These are phyloP conservation scores for Paradoxurus hermaphroditus DNA, from an alignment of 2,113 vertebrate species.

Conservation along the genomic window DNA sequence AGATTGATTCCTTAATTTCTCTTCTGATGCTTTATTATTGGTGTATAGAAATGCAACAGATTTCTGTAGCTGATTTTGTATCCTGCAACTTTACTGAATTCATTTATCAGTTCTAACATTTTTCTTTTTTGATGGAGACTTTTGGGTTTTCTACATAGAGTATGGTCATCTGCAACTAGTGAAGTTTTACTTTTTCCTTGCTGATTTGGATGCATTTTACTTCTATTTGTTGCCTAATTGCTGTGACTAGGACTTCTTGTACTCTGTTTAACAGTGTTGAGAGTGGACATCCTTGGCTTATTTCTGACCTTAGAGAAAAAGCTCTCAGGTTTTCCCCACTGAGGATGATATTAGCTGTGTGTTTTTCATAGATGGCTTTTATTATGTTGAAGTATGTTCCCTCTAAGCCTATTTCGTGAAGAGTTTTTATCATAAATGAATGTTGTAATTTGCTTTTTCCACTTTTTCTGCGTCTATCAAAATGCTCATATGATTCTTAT, in stretches of 20 bases:
- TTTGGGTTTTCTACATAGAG: background rate
- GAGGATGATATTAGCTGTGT: background rate
- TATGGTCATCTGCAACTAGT: background rate
- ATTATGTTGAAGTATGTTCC: background rate
- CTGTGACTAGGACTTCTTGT: background rate
- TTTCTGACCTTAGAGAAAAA: background rate
- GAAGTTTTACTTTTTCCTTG: background rate
- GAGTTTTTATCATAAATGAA: background rate
- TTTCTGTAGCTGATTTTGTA: background rate
- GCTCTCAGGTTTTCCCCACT: background rate
- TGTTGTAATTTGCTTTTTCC: background rate
- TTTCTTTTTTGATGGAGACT: background rate
- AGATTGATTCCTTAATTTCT: background rate
- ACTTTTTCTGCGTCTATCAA: background rate
- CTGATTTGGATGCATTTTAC: background rate
- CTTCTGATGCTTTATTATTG: background rate
- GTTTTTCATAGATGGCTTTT: background rate
- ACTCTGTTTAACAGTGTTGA: background rate
- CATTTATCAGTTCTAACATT: background rate
- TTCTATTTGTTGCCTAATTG: background rate
- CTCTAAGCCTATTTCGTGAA: background rate
- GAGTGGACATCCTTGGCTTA: background rate
- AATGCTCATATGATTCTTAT: background rate
- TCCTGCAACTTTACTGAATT: background rate
- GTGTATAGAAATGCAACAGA: background rate